Evolutionary conservation across 2,888 invertebrate species (phyloP), one percentile per base, ranked within the genome.

Genomic region (Ypsolopha sequella): DNA sequence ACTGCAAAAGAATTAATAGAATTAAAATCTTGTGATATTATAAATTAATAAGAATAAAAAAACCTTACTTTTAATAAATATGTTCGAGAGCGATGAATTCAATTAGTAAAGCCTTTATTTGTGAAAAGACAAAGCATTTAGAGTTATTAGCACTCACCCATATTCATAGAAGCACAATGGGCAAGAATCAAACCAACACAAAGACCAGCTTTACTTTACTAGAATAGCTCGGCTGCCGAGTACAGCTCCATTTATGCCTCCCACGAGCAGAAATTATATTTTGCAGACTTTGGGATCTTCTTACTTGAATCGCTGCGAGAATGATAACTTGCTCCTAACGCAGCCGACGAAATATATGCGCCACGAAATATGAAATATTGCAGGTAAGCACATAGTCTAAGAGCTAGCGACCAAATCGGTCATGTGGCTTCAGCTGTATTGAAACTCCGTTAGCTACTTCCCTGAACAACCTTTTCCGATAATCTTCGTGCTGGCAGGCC

Each of bases 191-290:
- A 14, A 36, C 14, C 13, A 36, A 13, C 14, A 48, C 35, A 36
- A 48, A 33, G 13, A 13, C 11, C 9, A 14, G 36, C 7, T 7
- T 38, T 48, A 48, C 39, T 36, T 33, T 41, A 45, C 46, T 62
- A 61, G 69, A 70, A 68, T 72, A 68, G 62, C 66, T 66, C 68
- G 67, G 62, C 64, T 62, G 58, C 60, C 58, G 59, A 56, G 56
- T 65, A 59, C 63, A 64, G 61, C 58, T 61, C 58, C 66, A 62
- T 65, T 65, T 66, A 70, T 66, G 66, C 69, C 62, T 63, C 56
- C 39, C 39, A 11, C 11, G 41, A 55, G 61, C 61, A 62, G 60
- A 66, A 33, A 67, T 68, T 62, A 67, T 68, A 73, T 67, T 72
- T 66, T 62, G 69, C 62, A 60, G 61, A 66, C 56, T 66, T 55